Base-by-base conservation (phyloP, 1,140 invertebrate genomes). In the Drosophila burlai region DNA sequence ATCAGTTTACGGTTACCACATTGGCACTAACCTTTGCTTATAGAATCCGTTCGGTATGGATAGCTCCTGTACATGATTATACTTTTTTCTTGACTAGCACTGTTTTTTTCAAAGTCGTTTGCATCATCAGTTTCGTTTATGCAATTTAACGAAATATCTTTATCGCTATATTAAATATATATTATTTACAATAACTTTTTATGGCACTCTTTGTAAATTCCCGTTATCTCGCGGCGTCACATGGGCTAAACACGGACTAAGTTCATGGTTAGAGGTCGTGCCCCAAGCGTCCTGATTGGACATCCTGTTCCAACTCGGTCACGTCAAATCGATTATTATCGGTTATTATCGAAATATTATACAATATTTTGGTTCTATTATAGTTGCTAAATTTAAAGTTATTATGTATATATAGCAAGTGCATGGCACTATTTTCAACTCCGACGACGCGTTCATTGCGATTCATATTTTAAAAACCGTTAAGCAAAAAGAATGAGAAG, bases 31-130 rank as follows among this genome's bases (percentile, higher is more conserved):
- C 72, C 61, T 76, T 47, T 65, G 31, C 54, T 31, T n/a, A 31
- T 34, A 36, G 50, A 29, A 16, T 45, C 54, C 29, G 36, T 24
- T 36, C 26, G 42, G 40, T 36, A 55, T 73, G 21, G 42, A 62
- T 36, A 18, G 31, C 40, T 72, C 31, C 34, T 26, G 15, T 55
- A 40, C 21, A 31, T n/a, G 36, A 21, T 68, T 31, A 47, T 31
- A 60, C 64, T 58, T 29, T 16, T 9, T 26, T n/a, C 42, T 74
- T 86, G 82, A 86, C 82, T 86, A 86, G 83, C 31, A 63, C 24
- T 38, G 21, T 11, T n/a, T 38, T n/a, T 38, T 66, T 38, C 15
- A 18, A 63, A 38, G 58, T 55, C 50, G 55, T 50, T 50, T 40
- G 34, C 47, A 42, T 40, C 34, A 45, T 40, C 34, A 45, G 13